Evolutionary conservation across 2,888 invertebrate genomes (phyloP), one percentile per base, ranked within the genome.

Genomic region (Melanotus villosus): DNA sequence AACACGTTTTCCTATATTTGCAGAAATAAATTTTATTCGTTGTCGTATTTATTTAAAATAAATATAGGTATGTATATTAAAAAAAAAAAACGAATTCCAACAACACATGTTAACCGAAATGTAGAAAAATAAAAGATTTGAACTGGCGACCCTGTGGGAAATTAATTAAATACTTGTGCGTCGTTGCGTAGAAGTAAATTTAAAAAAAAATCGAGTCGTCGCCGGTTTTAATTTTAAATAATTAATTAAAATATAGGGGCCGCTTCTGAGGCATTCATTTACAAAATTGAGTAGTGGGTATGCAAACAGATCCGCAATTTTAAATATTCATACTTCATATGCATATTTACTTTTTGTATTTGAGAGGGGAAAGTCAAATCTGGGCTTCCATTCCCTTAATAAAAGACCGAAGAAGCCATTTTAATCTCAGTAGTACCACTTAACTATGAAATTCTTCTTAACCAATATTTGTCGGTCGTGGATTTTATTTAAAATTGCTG

Each of bases 241-340:
- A 71, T 69, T 73, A 73, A 71, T 70, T 70, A 70, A 70, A 66
- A 58, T 70, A 57, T 63, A 47, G 26, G n/a, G 58, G 62, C 50
- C 34, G 62, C 63, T 62, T 70, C 62, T 70, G 54, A 70, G 38
- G 64, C 63, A 73, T 75, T 75, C 66, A 71, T 75, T 75, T 74
- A 73, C 71, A 65, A 75, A 76, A 76, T 76, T 76, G 76, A 75
- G 72, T 75, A 73, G 72, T 65, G 68, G 43, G 70, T 69, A 68
- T 70, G 72, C 69, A 72, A 64, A 71, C 68, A 65, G 59, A 71
- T 68, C 65, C 68, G 50, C 67, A 72, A 65, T 71, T 70, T 73
- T 73, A 73, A 73, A 67, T 73, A 73, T 71, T 71, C 70, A 72
- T 72, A 65, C 67, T 36, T 30, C 66, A 66, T 70, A 70, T 66